Conservation (phyloP, 2,113 vertebrate genomes). For the Camelus bactrianus region DNA sequence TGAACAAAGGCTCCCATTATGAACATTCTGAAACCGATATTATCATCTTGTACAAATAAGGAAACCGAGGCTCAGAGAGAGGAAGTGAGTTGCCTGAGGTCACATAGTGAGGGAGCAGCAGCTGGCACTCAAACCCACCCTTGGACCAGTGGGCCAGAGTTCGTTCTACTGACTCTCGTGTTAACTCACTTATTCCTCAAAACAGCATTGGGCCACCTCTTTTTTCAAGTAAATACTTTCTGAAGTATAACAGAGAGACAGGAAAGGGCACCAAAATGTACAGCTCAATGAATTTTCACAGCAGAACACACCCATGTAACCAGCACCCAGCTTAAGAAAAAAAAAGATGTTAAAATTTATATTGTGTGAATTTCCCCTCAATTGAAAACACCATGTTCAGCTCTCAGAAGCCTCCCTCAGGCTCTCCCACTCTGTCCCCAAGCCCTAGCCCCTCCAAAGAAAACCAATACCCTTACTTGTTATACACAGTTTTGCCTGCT, state of each 20-base stretch:
- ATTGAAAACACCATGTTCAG: neutral
- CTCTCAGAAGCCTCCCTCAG: neutral
- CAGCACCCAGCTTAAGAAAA: neutral
- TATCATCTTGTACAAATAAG: slow-evolving; percentile 62
- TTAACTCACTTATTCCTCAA: slow-evolving; percentile 19
- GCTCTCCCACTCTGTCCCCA: neutral
- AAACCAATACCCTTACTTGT: neutral
- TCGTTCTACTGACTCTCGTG: neutral
- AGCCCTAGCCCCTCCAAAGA: neutral
- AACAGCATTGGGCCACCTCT: neutral
- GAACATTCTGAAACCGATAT: slow-evolving; percentile 49
- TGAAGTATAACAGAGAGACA: neutral
- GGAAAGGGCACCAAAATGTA: neutral
- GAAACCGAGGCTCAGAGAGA: slow-evolving; percentile 48
- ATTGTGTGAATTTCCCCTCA: neutral
- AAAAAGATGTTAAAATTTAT: neutral
- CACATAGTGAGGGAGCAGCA: neutral
- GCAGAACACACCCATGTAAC: neutral
- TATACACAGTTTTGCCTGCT: neutral
- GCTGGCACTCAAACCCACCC: neutral
- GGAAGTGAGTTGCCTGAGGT: slow-evolving; percentile 71
- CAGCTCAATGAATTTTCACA: neutral
- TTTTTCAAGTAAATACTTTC: neutral
- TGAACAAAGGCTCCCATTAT: neutral
- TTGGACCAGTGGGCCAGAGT: neutral